Evolutionary conservation across 1,140 invertebrate species (phyloP), one percentile per base, ranked within the genome.

Genomic region (Dermatophagoides farinae): DNA sequence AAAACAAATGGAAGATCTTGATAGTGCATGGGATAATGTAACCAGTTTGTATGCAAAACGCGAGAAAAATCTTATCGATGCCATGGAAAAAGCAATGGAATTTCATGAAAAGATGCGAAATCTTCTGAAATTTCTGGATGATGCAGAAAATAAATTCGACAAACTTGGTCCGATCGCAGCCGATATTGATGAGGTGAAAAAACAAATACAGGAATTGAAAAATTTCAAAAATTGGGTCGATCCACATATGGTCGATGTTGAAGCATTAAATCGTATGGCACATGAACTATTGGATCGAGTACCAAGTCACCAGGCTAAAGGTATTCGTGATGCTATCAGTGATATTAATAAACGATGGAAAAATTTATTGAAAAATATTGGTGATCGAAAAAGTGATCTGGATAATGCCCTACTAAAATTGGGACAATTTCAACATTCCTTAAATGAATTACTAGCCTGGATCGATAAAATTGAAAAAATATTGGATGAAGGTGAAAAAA

Each of bases 11-110:
- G 90, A 96, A 73, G 90, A 96, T 71, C 71, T 95, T 63, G 89
- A 95, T 69, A 80, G 80, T 67, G 88, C 86, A 4, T 91, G 90
- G 86, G 85, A 91, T 69, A 91, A 86, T 68, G 85, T 97, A 47
- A 95, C 87, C 0, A 86, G 88, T 6, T 72, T 95, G 18, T 96
- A 91, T 73, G 88, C 88, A 1, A 82, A 87, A 67, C 76, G 90
- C 5, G 88, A 95, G 69, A 87, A 92, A 71, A 91, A 92, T 71
- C 78, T 97, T 20, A 90, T 95, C 64, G 87, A 92, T 70, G 91
- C 91, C 12, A 91, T 97, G 84, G 86, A 92, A 72, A 95, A 93
- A 69, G 89, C 91, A 0, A 91, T 95, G 84, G 88, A 92, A 69
- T 97, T 96, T 82, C 91, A 97, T 72, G 89, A 95, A 70, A 92